Conservation (phyloP, 2,113 vertebrate genomes). For the Xenopus laevis region DNA sequence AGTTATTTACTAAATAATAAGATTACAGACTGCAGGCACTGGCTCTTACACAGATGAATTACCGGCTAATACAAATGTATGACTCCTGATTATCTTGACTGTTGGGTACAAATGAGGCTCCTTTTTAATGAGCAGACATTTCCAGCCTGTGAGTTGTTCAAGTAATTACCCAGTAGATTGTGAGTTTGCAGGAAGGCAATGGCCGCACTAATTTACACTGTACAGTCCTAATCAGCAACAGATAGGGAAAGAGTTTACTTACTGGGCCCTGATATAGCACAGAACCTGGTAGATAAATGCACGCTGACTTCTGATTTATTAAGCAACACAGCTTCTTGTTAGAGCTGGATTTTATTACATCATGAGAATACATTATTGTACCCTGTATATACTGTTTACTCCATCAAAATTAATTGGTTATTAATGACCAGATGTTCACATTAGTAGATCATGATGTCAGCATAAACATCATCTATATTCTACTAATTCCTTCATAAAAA, state of each 20-base stretch:
- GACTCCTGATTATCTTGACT: constrained; percentile 7
- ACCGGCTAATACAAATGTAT: background rate
- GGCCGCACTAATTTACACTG: constrained; percentile 31
- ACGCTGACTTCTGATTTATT: constrained; percentile 30
- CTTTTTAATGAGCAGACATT: constrained; percentile 48
- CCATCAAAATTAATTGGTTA: too few relatives aligned
- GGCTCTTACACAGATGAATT: too few relatives aligned
- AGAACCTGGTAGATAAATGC: constrained; percentile 44
- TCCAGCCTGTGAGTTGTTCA: constrained; percentile 28
- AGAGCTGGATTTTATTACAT: constrained; percentile 42
- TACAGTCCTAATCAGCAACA: constrained; percentile 36
- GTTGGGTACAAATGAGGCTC: constrained; percentile 45
- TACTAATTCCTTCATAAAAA: too few relatives aligned
- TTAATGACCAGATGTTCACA: too few relatives aligned
- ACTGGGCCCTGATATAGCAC: constrained; percentile 26
- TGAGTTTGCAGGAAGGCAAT: constrained; percentile 48
- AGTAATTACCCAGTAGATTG: constrained; percentile 43
- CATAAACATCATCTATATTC: too few relatives aligned
- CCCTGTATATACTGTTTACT: background rate
- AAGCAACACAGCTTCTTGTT: constrained; percentile 39
- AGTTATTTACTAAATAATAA: too few relatives aligned
- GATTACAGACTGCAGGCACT: background rate
- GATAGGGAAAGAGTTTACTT: constrained; percentile 33
- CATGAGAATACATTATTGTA: constrained; percentile 14
- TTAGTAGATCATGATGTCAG: too few relatives aligned